These are phyloP conservation scores for Thermophis baileyi DNA, from an alignment of 2,113 vertebrate genomes.

Conservation along the genomic window DNA sequence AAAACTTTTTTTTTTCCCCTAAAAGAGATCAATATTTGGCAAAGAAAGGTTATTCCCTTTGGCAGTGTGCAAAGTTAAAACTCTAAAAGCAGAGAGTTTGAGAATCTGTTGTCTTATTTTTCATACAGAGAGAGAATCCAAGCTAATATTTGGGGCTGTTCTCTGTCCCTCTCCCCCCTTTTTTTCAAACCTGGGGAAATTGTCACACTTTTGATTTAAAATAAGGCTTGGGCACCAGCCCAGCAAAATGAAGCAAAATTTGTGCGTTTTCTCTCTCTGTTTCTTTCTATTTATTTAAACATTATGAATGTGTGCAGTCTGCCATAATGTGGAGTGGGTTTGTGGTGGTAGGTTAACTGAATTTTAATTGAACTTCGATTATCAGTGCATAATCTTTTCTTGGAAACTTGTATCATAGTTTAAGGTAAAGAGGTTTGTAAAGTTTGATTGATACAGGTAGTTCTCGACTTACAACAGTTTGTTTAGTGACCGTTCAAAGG, in stretches of 20 bases:
- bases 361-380: background rate
- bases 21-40: background rate
- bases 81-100: background rate
- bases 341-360: background rate
- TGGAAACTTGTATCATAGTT: background rate
- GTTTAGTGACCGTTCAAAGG: background rate
- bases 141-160: background rate
- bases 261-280: too few relatives aligned
- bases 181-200: background rate
- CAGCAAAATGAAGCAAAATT: background rate
- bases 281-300: background rate
- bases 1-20: background rate
- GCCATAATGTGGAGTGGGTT: background rate
- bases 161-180: accelerated
- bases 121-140: background rate
- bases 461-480: background rate
- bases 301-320: background rate
- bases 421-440: background rate
- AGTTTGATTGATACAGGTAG: background rate
- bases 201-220: background rate
- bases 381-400: background rate
- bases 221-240: background rate
- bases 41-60: background rate
- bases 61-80: background rate
- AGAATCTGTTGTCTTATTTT: background rate